phyloP scores from a whole-genome alignment of 2,797 vertebrate genomes.

The Ibycter americanus region DNA sequence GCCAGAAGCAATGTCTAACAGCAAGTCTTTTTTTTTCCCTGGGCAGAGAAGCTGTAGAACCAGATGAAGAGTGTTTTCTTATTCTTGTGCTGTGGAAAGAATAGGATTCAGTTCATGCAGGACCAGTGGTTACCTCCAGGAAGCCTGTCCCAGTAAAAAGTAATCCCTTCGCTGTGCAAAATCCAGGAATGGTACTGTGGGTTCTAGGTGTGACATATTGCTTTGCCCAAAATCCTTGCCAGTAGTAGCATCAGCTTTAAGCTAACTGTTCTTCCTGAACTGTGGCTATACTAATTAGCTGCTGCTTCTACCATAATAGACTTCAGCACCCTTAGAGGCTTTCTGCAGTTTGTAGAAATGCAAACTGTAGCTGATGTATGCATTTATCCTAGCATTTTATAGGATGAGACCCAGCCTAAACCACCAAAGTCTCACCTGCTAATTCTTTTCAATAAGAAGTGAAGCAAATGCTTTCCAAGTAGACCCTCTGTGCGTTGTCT shows the following conservation, averaged over 20 bases:
- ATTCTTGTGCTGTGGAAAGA: neutral
- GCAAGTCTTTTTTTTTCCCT: neutral
- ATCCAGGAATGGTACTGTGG: neutral
- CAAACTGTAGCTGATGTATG: neutral
- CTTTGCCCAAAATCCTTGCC: neutral
- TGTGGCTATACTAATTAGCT: neutral
- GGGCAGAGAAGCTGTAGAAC: neutral
- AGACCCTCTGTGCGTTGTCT: neutral
- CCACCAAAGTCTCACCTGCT: neutral
- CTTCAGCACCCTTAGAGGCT: neutral
- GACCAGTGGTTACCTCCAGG: neutral
- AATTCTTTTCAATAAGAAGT: neutral
- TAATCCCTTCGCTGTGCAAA: neutral
- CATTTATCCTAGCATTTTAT: neutral
- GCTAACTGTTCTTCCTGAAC: neutral
- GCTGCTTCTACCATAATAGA: neutral
- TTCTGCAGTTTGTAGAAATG: neutral
- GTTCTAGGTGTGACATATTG: neutral
- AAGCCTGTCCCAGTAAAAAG: neutral
- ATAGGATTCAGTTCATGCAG: neutral
- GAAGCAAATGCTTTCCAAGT: neutral
- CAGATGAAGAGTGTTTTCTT: neutral
- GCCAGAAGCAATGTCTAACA: neutral
- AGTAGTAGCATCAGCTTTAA: neutral
- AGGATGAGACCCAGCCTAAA: neutral